These are phyloP conservation scores for Heliconius ethilla DNA, from an alignment of 2,888 invertebrate species.

Conservation along the genomic window DNA sequence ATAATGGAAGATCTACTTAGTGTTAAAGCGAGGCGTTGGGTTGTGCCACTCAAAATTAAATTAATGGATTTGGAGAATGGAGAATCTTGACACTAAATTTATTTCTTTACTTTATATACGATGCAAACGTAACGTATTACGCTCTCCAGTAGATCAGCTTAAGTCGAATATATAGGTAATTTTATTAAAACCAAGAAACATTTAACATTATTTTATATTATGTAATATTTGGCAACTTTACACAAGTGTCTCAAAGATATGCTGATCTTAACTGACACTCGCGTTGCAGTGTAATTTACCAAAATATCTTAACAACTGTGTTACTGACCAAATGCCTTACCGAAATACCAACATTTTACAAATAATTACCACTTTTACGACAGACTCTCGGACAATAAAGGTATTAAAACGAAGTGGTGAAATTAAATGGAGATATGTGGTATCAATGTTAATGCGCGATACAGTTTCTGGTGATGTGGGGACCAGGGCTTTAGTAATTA, in stretches of 20 bases:
- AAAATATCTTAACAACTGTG: slow-evolving; percentile 12
- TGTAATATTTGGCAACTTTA: neutral
- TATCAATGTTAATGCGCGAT: slow-evolving; percentile 48
- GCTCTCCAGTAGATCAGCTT: no score
- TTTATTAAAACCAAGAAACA: no score
- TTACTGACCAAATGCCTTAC: slow-evolving; percentile 27
- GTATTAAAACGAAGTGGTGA: slow-evolving; percentile 40
- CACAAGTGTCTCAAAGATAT: neutral
- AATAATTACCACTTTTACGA: slow-evolving; percentile 22
- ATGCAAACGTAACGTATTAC: no score
- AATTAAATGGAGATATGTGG: slow-evolving; percentile 21
- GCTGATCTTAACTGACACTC: neutral
- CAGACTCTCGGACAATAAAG: slow-evolving; percentile 26
- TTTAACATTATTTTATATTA: neutral
- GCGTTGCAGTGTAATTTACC: neutral
- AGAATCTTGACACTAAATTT: neutral
- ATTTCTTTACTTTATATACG: no score
- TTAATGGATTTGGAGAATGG: neutral
- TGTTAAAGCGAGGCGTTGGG: neutral
- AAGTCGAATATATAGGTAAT: no score
- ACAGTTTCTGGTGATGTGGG: slow-evolving; percentile 46
- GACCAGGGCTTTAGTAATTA: slow-evolving; percentile 25
- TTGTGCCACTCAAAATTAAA: neutral
- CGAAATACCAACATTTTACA: slow-evolving; percentile 17
- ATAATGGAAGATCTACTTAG: neutral